These are phyloP conservation scores for Chrysolina americana DNA, from an alignment of 2,888 invertebrate genomes.

Conservation along the genomic window DNA sequence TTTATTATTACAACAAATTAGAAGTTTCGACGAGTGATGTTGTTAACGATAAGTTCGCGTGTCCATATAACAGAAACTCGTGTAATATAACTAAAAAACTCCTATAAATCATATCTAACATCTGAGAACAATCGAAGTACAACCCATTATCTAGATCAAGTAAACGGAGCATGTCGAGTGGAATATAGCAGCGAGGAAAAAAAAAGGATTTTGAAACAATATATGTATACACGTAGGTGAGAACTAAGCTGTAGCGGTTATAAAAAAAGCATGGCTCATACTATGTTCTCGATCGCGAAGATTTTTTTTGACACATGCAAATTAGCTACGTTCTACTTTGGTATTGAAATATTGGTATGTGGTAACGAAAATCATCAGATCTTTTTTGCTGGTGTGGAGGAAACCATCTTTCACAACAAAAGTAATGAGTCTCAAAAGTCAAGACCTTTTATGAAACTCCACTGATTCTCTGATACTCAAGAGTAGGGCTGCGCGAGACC, in stretches of 20 bases:
- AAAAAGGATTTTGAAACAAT: conserved; percentile 7
- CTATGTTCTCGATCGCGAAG: not conserved
- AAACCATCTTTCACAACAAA: too few relatives aligned
- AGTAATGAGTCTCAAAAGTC: too few relatives aligned
- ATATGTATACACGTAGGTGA: conserved; percentile 14
- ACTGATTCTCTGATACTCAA: too few relatives aligned
- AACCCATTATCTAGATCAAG: conserved; percentile 37
- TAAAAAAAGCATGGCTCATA: not conserved
- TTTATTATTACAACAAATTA: conserved; percentile 1
- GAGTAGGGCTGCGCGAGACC: too few relatives aligned
- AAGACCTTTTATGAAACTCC: too few relatives aligned
- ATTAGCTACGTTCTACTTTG: too few relatives aligned
- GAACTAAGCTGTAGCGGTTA: not conserved
- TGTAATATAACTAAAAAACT: conserved; percentile 45
- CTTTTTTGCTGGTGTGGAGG: too few relatives aligned
- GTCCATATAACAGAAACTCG: conserved; percentile 35
- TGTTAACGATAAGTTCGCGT: conserved; percentile 44
- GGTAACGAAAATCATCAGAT: too few relatives aligned
- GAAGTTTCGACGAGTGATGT: conserved; percentile 29
- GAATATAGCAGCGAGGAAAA: not conserved
- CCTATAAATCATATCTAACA: conserved; percentile 44
- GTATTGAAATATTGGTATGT: too few relatives aligned
- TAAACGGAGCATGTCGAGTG: conserved; percentile 35
- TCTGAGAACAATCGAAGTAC: conserved; percentile 33
- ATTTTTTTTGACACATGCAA: not conserved